These are phyloP conservation scores for Eupithecia inturbata DNA, from an alignment of 2,888 invertebrate genomes.

Conservation along the genomic window DNA sequence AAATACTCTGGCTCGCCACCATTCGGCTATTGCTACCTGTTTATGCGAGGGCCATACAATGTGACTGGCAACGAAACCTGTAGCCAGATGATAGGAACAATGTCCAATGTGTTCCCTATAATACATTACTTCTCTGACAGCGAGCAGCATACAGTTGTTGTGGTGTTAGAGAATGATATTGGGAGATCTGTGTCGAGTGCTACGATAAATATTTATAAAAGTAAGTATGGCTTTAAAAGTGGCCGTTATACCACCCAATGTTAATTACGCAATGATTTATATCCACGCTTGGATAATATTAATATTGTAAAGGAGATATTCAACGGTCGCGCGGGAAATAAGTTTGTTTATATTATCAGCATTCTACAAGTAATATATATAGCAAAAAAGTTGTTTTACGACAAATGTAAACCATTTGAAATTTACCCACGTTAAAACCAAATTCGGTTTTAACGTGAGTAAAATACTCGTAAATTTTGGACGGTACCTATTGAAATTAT, in stretches of 20 bases:
- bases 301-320: no score
- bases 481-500: no score
- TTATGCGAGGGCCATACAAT: slow-evolving; percentile 87
- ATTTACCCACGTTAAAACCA: no score
- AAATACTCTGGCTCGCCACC: slow-evolving; percentile 90
- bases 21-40: slow-evolving; percentile 88
- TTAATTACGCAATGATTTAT: not conserved
- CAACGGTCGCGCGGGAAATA: no score
- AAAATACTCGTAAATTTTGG: no score
- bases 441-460: no score
- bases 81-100: slow-evolving; percentile 59
- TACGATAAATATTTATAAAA: slow-evolving; percentile 93
- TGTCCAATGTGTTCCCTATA: slow-evolving; percentile 85
- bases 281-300: not conserved
- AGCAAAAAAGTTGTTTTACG: no score
- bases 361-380: no score
- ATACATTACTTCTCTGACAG: slow-evolving; percentile 88
- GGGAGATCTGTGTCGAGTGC: slow-evolving; percentile 87
- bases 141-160: slow-evolving; percentile 90
- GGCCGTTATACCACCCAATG: not conserved
- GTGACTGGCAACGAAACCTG: slow-evolving; percentile 92
- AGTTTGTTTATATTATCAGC: no score
- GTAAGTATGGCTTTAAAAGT: slow-evolving; percentile 71
- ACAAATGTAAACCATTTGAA: no score
- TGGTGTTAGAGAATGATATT: slow-evolving; percentile 91